Conservation (phyloP, 2,797 vertebrate genomes). For the Myotis findleyi region DNA sequence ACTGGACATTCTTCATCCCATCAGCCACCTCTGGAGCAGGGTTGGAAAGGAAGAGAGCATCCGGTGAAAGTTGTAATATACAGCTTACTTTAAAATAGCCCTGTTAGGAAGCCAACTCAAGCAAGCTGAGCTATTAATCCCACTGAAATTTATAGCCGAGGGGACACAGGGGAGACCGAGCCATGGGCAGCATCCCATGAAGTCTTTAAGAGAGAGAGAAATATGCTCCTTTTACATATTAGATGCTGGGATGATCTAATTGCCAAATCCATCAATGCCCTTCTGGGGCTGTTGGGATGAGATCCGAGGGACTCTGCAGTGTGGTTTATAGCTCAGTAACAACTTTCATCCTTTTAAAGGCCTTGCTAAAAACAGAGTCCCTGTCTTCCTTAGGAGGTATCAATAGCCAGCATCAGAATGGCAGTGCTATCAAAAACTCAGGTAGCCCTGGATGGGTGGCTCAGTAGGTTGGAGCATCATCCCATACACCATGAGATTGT, state of each 20-base stretch:
- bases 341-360: background rate
- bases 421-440: background rate
- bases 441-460: background rate
- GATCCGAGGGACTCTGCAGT: background rate
- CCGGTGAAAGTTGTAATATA: background rate
- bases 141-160: background rate
- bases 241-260: background rate
- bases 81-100: conserved; percentile 3
- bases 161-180: background rate
- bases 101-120: background rate
- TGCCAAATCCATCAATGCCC: conserved; percentile 1
- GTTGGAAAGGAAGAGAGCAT: background rate
- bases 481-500: background rate
- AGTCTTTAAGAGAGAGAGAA: background rate
- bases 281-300: background rate
- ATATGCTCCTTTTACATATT: background rate
- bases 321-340: background rate
- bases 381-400: background rate
- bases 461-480: background rate
- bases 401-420: background rate
- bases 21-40: background rate
- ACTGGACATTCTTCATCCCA: background rate
- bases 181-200: background rate
- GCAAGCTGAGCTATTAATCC: background rate
- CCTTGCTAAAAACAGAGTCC: background rate